These are phyloP conservation scores for Artibeus lituratus DNA, from an alignment of 2,797 vertebrate genomes.

Conservation along the genomic window DNA sequence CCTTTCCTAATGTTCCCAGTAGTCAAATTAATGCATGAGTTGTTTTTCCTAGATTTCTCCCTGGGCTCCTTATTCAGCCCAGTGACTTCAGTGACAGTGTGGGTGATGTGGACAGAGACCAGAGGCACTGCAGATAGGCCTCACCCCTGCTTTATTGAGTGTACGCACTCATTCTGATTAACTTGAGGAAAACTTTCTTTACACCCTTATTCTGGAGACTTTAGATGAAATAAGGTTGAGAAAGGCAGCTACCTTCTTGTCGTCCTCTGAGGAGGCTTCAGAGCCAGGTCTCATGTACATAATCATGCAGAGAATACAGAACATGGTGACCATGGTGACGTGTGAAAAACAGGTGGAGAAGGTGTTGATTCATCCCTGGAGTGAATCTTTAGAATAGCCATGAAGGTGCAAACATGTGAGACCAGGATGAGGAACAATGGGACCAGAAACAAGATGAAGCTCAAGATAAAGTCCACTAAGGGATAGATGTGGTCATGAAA, in stretches of 20 bases:
- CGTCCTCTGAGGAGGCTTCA: conserved; percentile 54
- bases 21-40: not conserved
- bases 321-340: conserved; percentile 68
- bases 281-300: conserved; percentile 71
- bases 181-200: conserved; percentile 64
- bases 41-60: not conserved
- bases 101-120: not conserved
- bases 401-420: conserved; percentile 54
- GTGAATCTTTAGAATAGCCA: conserved; percentile 52
- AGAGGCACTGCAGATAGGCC: not conserved
- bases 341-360: conserved; percentile 69
- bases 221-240: conserved; percentile 66
- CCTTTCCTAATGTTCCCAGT: not conserved
- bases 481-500: conserved; percentile 46
- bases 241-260: conserved; percentile 70
- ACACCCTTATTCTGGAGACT: conserved; percentile 69
- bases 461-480: conserved; percentile 56
- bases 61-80: not conserved
- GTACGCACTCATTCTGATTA: conserved; percentile 16
- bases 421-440: conserved; percentile 61
- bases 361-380: conserved; percentile 51
- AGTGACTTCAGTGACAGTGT: not conserved
- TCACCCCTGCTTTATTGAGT: not conserved
- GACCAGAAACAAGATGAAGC: conserved; percentile 64
- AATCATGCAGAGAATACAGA: conserved; percentile 64